Conservation (phyloP, 2,113 vertebrate species). For the Indicator indicator region DNA sequence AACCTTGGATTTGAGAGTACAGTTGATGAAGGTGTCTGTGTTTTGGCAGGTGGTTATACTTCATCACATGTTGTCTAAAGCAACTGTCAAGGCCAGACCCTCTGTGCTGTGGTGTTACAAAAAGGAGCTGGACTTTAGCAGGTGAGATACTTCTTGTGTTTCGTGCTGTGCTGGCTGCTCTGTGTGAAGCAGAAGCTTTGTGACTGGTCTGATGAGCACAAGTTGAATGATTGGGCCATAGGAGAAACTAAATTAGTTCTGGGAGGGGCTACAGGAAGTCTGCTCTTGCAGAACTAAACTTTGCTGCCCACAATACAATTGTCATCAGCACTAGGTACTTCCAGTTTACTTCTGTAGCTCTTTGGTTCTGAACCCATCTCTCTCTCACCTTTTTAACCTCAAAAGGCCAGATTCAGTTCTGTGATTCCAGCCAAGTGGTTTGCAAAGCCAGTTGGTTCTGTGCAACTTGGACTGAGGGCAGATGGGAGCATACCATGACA, state of each 20-base stretch:
- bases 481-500: fast-evolving
- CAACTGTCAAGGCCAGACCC: slow-evolving; percentile 89
- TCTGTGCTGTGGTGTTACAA: slow-evolving; percentile 98
- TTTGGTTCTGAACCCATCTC: not conserved
- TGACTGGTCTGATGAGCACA: fast-evolving
- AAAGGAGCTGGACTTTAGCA: slow-evolving; percentile 97
- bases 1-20: not conserved
- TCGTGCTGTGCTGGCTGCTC: fast-evolving
- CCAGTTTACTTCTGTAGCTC: not conserved
- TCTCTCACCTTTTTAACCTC: not conserved
- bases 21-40: not conserved
- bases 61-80: slow-evolving; percentile 98
- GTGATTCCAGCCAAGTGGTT: not conserved
- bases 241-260: not conserved
- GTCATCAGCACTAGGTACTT: fast-evolving
- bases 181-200: not conserved
- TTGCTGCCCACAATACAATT: fast-evolving
- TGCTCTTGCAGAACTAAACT: not conserved
- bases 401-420: not conserved
- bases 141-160: slow-evolving; percentile 64
- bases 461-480: not conserved
- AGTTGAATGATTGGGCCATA: fast-evolving
- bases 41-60: slow-evolving; percentile 92
- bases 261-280: not conserved
- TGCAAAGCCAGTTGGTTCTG: not conserved